Conservation (phyloP, 23 tunicate genomes). For the Phallusia fumigata region DNA sequence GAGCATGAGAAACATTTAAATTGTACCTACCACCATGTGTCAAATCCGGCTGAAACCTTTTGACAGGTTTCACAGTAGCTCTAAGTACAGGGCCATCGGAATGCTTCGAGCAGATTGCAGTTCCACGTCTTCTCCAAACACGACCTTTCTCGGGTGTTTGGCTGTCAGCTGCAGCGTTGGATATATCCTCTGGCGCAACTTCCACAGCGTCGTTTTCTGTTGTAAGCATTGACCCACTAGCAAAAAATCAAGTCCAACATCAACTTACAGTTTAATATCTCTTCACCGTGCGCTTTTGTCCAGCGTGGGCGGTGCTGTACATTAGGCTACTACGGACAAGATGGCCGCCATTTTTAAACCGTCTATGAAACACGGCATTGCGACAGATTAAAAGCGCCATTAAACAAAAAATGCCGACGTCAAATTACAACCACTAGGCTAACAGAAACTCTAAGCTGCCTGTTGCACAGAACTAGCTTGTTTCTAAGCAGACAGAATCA, state of each 20-base stretch:
- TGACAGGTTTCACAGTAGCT: conserved; percentile 85
- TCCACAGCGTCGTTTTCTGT: neutral
- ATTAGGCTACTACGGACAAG: neutral
- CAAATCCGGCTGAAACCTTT: conserved; percentile 73
- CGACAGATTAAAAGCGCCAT: no score
- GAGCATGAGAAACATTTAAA: neutral
- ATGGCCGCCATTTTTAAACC: neutral
- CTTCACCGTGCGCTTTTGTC: no score
- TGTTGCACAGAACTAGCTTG: no score
- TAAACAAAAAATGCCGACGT: no score
- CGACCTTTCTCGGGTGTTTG: conserved; percentile 67
- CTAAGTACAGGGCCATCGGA: conserved; percentile 70
- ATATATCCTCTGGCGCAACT: neutral
- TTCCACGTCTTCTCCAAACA: conserved; percentile 60
- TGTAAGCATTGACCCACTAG: neutral
- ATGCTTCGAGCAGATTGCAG: conserved; percentile 16
- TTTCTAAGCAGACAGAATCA: no score
- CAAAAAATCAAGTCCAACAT: neutral
- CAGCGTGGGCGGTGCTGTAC: no score
- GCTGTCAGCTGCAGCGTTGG: neutral
- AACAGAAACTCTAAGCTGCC: no score
- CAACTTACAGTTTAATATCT: no score
- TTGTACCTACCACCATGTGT: conserved; percentile 22
- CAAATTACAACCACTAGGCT: no score
- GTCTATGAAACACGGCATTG: no score